phyloP scores from a whole-genome alignment of 2,797 vertebrate genomes.

The Denticeps clupeoides region DNA sequence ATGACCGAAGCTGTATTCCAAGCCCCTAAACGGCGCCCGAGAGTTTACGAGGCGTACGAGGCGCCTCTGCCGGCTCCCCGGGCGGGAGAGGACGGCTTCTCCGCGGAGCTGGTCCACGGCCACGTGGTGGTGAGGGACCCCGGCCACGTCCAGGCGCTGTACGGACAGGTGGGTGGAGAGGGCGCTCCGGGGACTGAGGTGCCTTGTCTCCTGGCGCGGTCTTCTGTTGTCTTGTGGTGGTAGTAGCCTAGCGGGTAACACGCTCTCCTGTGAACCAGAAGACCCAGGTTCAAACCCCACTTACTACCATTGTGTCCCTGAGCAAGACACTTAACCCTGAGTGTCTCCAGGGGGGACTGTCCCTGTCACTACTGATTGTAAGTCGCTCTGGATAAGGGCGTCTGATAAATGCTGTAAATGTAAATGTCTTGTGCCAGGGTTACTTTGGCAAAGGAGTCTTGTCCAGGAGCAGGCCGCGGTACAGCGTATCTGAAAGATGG shows the following conservation, averaged over 20 bases:
- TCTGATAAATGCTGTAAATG: no score
- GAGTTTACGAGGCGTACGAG: constrained; percentile 61
- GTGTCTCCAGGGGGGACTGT: no score
- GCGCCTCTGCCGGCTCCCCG: constrained; percentile 66
- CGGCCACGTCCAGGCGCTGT: constrained; percentile 65
- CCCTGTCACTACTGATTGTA: no score
- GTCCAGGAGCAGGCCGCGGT: constrained; percentile 74
- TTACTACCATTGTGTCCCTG: no score
- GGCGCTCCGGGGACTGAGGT: neutral
- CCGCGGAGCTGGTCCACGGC: constrained; percentile 71
- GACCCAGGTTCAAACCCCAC: no score
- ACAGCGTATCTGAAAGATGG: constrained; percentile 72
- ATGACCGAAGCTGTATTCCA: constrained; percentile 71
- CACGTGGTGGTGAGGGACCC: constrained; percentile 65
- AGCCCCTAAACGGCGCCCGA: constrained; percentile 69
- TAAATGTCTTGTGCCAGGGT: constrained; percentile 59
- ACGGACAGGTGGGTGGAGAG: constrained; percentile 57
- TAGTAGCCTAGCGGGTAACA: no score
- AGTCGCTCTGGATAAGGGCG: no score
- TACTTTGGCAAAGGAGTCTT: constrained; percentile 93
- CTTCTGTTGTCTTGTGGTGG: constrained; percentile 1
- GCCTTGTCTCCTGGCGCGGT: neutral
- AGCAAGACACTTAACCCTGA: no score
- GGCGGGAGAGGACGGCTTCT: constrained; percentile 36
- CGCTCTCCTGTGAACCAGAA: no score